phyloP scores from a whole-genome alignment of 2,888 invertebrate species.

The Eubasilissa splendida region DNA sequence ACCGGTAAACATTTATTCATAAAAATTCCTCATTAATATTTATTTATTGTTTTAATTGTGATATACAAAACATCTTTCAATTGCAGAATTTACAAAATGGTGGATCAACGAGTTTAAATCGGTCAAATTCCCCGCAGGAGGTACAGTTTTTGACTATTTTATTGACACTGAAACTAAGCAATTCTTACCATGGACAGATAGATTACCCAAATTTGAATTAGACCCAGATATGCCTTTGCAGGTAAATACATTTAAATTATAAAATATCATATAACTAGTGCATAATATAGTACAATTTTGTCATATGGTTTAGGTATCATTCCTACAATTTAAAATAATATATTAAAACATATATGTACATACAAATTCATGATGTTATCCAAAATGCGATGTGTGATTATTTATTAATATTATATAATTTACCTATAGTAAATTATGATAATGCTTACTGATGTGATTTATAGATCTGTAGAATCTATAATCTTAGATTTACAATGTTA shows the following conservation, averaged over 20 bases:
- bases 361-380: too few relatives aligned
- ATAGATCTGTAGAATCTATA: too few relatives aligned
- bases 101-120: conserved; percentile 97
- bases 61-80: background rate
- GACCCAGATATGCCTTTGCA: conserved; percentile 93
- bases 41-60: background rate
- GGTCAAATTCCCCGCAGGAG: conserved; percentile 91
- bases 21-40: background rate
- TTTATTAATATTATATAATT: too few relatives aligned
- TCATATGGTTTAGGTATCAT: too few relatives aligned
- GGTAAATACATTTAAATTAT: conserved; percentile 66
- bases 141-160: conserved; percentile 96
- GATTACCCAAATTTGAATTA: conserved; percentile 90
- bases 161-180: conserved; percentile 93
- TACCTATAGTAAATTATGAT: too few relatives aligned
- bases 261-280: background rate
- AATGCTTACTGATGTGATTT: too few relatives aligned
- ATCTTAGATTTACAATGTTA: too few relatives aligned
- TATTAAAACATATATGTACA: background rate
- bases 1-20: conserved; percentile 67
- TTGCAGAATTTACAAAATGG: conserved; percentile 93
- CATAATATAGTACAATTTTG: too few relatives aligned
- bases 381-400: too few relatives aligned
- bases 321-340: background rate
- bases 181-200: conserved; percentile 92